Conservation (phyloP, 2,113 vertebrate genomes). For the Amblyornis subalaris region DNA sequence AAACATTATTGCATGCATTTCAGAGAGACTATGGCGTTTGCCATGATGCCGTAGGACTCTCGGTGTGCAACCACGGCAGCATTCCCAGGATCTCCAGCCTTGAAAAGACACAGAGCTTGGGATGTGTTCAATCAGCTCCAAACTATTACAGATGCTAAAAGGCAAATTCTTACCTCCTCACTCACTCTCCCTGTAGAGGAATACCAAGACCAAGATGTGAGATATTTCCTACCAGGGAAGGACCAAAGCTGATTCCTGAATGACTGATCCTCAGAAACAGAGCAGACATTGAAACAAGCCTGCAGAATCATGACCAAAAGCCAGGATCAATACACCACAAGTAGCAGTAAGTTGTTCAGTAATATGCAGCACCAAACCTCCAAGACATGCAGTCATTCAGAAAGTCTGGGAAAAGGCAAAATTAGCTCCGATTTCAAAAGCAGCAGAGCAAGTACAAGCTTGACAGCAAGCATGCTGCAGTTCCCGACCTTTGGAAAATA, state of each 20-base stretch:
- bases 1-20: background rate
- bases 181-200: background rate
- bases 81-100: background rate
- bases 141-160: background rate
- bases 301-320: background rate
- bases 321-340: background rate
- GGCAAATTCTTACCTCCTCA: background rate
- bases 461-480: background rate
- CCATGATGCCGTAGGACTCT: accelerated
- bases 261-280: background rate
- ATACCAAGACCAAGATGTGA: background rate
- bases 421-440: slow-evolving; percentile 33
- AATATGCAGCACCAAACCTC: background rate
- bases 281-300: background rate
- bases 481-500: background rate
- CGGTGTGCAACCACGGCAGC: background rate
- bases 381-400: background rate
- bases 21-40: background rate
- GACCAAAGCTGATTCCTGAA: background rate
- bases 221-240: background rate
- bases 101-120: background rate
- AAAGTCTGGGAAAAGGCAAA: background rate
- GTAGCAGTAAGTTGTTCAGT: background rate
- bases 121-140: background rate
- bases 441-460: slow-evolving; percentile 23